phyloP scores from a whole-genome alignment of 35 echinoderm and acorn worm genomes.

The Patiria miniata region DNA sequence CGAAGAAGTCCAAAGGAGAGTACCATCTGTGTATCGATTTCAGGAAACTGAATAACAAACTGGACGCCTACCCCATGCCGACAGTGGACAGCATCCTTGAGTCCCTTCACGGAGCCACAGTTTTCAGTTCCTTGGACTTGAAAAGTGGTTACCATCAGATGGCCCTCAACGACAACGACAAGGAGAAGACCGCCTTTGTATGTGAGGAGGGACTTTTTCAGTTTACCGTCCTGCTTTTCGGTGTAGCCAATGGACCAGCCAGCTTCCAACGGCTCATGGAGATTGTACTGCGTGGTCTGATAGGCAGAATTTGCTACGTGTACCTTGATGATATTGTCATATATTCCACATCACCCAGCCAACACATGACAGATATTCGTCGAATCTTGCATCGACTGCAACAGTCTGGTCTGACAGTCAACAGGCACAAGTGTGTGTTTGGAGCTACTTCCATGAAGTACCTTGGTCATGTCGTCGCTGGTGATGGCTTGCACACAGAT shows the following conservation, averaged over 20 bases:
- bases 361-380: slow-evolving; percentile 45
- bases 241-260: slow-evolving; percentile 54
- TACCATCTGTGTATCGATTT: slow-evolving; percentile 65
- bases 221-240: slow-evolving; percentile 68
- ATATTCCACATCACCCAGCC: slow-evolving; percentile 43
- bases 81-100: slow-evolving; percentile 48
- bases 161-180: slow-evolving; percentile 26
- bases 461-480: slow-evolving; percentile 51
- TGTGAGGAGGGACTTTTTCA: slow-evolving; percentile 52
- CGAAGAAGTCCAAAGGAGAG: slow-evolving; percentile 41
- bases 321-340: slow-evolving; percentile 69
- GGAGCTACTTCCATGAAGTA: slow-evolving; percentile 25
- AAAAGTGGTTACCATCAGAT: slow-evolving; percentile 63
- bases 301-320: slow-evolving; percentile 33
- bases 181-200: slow-evolving; percentile 59
- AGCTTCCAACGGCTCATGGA: slow-evolving; percentile 55
- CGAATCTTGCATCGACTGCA: neutral
- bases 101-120: slow-evolving; percentile 35
- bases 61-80: slow-evolving; percentile 67
- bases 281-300: slow-evolving; percentile 27
- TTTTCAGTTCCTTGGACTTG: slow-evolving; percentile 62
- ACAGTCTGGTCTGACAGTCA: slow-evolving; percentile 36
- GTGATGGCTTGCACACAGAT: slow-evolving; percentile 35
- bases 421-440: slow-evolving; percentile 31
- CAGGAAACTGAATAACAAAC: slow-evolving; percentile 48